Conservation (phyloP, 2,888 invertebrate species). For the Folsomia candida region DNA sequence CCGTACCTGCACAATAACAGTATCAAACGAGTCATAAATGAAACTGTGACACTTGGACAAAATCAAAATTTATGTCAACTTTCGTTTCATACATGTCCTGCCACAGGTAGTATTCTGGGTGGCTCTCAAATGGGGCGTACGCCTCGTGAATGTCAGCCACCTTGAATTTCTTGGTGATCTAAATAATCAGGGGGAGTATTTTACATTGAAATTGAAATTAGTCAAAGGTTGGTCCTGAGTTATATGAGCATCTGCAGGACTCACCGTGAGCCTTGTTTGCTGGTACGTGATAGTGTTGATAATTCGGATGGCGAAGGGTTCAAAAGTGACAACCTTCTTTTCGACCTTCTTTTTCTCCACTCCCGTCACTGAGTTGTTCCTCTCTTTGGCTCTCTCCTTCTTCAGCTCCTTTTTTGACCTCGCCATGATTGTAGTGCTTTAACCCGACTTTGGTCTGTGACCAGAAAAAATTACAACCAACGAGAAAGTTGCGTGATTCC, state of each 20-base stretch:
- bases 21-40: background rate
- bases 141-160: background rate
- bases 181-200: background rate
- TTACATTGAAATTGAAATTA: background rate
- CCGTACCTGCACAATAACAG: conserved; percentile 13
- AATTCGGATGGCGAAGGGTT: conserved; percentile 22
- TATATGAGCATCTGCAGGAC: no score
- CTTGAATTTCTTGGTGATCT: conserved; percentile 13
- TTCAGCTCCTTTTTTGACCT: no score
- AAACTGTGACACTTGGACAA: background rate
- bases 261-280: conserved; percentile 17
- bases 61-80: background rate
- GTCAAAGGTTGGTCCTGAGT: no score
- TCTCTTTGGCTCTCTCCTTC: no score
- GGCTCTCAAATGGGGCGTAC: background rate
- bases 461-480: no score
- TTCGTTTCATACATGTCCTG: conserved; percentile 22
- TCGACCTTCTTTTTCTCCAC: background rate
- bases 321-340: background rate
- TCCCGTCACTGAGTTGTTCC: no score
- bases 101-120: conserved; percentile 32
- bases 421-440: no score
- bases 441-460: no score
- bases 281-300: conserved; percentile 28
- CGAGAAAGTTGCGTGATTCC: no score